Evolutionary conservation across 2,888 invertebrate genomes (phyloP).

Genomic region (Ditula angustiorana): DNA sequence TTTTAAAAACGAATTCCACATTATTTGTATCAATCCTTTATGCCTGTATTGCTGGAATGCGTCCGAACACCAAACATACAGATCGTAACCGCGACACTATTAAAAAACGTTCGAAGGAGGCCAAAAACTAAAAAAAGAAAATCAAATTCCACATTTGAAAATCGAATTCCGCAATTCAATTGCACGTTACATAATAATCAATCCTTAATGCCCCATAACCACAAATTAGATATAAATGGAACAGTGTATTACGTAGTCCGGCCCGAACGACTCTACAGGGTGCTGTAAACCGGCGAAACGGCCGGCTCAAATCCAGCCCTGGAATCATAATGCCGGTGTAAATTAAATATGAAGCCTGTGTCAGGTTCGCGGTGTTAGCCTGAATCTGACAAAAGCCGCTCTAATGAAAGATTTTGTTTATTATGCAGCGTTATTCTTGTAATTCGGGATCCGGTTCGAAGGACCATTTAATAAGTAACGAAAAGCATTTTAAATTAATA

Average conservation of each 20-base stretch:
- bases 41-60: too few species aligned
- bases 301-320: slow-evolving; percentile 56
- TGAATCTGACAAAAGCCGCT: slow-evolving; percentile 35
- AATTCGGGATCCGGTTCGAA: slow-evolving; percentile 7
- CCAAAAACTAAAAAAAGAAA: slow-evolving; percentile 21
- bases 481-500: neutral
- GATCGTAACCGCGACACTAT: neutral
- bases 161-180: slow-evolving; percentile 39
- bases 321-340: slow-evolving; percentile 55
- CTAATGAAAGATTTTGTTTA: slow-evolving; percentile 37
- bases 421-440: slow-evolving; percentile 23
- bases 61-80: neutral
- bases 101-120: neutral
- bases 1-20: too few species aligned
- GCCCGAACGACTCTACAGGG: slow-evolving; percentile 63
- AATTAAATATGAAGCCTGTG: slow-evolving; percentile 63
- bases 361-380: slow-evolving; percentile 41
- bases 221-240: slow-evolving; percentile 69
- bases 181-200: slow-evolving; percentile 46
- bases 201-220: slow-evolving; percentile 50
- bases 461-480: neutral
- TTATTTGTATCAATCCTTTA: too few species aligned
- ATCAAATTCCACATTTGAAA: slow-evolving; percentile 22
- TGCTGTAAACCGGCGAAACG: slow-evolving; percentile 60
- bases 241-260: slow-evolving; percentile 56